Evolutionary conservation across 2,888 invertebrate species (phyloP).

Genomic region (Limenitis camilla): DNA sequence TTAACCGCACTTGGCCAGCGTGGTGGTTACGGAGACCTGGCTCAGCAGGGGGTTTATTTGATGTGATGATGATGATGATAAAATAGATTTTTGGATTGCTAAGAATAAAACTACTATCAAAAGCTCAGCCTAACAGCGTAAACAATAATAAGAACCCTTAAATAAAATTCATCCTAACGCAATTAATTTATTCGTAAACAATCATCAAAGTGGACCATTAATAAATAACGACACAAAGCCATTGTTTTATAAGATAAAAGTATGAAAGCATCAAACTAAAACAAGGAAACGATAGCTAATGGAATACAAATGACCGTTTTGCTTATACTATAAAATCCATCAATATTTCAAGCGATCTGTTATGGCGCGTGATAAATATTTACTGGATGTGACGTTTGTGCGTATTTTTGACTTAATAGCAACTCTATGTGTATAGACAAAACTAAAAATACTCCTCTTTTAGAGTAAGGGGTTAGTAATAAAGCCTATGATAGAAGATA

Average conservation of each 20-base stretch:
- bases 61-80: too few relatives aligned
- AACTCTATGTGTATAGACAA: too few relatives aligned
- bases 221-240: constrained; percentile 19
- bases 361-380: constrained; percentile 4
- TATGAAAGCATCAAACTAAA: constrained; percentile 15
- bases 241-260: constrained; percentile 7
- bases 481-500: too few relatives aligned
- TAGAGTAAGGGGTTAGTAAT: too few relatives aligned
- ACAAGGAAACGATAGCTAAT: constrained; percentile 40
- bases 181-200: neutral
- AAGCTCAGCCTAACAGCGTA: too few relatives aligned
- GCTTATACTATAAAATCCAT: constrained; percentile 55
- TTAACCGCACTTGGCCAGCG: too few relatives aligned
- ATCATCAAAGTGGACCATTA: neutral
- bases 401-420: too few relatives aligned
- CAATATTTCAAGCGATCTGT: constrained; percentile 45
- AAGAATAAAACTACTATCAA: too few relatives aligned
- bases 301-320: constrained; percentile 60
- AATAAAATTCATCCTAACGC: neutral
- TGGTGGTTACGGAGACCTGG: too few relatives aligned
- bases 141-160: neutral
- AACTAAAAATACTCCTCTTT: too few relatives aligned
- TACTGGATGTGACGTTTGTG: constrained; percentile 3
- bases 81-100: too few relatives aligned
- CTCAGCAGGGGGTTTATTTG: too few relatives aligned